phyloP scores from a whole-genome alignment of 53 echinoderm and acorn worm species.

The Henricia sp. region DNA sequence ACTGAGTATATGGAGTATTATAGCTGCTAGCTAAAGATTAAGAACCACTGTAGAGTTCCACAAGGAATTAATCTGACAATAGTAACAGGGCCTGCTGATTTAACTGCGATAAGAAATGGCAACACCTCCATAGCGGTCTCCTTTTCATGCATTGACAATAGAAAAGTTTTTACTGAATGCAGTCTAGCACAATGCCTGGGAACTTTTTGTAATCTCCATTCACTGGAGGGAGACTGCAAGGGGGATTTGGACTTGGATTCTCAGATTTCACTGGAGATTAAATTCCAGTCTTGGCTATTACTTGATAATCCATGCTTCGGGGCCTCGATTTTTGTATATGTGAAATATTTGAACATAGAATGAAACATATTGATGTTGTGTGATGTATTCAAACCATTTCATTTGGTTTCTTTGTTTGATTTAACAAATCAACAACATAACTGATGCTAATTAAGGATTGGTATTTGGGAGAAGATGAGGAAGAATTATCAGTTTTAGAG shows the following conservation, averaged over 20 bases:
- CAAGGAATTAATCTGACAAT: no score
- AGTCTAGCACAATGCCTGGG: background rate
- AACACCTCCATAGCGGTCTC: slow-evolving; percentile 16
- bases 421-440: no score
- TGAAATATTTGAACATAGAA: no score
- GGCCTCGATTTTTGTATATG: background rate
- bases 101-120: slow-evolving; percentile 11
- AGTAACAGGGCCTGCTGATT: background rate
- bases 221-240: background rate
- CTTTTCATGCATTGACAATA: slow-evolving; percentile 11
- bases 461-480: no score
- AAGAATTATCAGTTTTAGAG: no score
- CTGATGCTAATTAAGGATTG: no score
- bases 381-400: no score
- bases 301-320: background rate
- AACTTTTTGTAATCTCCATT: background rate
- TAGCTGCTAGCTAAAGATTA: no score
- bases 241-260: background rate
- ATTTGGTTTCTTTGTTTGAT: no score
- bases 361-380: no score
- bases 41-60: no score
- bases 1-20: no score
- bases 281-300: background rate
- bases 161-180: background rate
- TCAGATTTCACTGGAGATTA: background rate